phyloP scores from a whole-genome alignment of 2,797 vertebrate species.

The Poecilia wingei region DNA sequence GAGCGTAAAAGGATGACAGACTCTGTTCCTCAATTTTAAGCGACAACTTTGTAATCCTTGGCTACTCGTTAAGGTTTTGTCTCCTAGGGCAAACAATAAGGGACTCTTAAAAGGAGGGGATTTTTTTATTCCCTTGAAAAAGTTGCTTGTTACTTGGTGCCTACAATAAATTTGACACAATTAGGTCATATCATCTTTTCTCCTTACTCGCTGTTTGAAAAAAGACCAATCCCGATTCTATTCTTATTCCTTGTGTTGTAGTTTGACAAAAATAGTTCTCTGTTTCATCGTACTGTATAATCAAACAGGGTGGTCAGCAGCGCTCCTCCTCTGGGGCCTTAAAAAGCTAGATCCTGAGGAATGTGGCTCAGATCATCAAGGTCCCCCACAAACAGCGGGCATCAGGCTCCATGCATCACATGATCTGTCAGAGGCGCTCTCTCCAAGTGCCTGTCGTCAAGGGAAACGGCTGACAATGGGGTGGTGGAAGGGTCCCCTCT shows the following conservation, averaged over 20 bases:
- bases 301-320: constrained; percentile 20
- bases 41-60: constrained; percentile 75
- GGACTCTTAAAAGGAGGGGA: constrained; percentile 34
- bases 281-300: not conserved
- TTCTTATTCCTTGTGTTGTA: constrained; percentile 1
- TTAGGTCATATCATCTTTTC: constrained; percentile 55
- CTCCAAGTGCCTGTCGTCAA: constrained; percentile 55
- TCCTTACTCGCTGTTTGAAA: constrained; percentile 28
- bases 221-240: constrained; percentile 28
- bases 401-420: constrained; percentile 65
- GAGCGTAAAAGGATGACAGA: constrained; percentile 51
- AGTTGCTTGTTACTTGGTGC: constrained; percentile 14
- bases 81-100: constrained; percentile 41
- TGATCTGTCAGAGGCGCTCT: constrained; percentile 57
- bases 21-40: constrained; percentile 59
- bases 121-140: constrained; percentile 21
- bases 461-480: constrained; percentile 71
- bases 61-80: constrained; percentile 62
- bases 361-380: constrained; percentile 73
- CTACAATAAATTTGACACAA: constrained; percentile 54
- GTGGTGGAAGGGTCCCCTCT: constrained; percentile 60
- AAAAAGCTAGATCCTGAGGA: constrained; percentile 56
- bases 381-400: constrained; percentile 57
- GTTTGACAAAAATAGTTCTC: constrained; percentile 5
- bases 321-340: constrained; percentile 43